Conservation (phyloP, 2,113 vertebrate species). For the Eretmochelys imbricata region DNA sequence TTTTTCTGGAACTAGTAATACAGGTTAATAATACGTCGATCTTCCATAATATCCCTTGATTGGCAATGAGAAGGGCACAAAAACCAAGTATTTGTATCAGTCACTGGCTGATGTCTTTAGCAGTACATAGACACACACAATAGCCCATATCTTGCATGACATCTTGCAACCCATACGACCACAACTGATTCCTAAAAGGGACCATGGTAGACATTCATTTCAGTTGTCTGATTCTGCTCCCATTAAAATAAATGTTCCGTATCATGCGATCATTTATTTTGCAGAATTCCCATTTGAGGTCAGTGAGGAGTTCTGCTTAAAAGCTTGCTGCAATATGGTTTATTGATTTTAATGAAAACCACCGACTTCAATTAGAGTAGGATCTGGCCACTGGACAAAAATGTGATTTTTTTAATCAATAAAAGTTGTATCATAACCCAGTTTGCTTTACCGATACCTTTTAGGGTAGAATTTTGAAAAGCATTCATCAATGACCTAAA, state of each 20-base stretch:
- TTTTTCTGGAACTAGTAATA: background rate
- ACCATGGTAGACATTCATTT: background rate
- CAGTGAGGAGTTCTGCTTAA: background rate
- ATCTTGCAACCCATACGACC: background rate
- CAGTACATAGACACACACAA: fast-evolving
- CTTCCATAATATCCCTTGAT: background rate
- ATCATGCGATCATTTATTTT: background rate
- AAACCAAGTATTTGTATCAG: background rate
- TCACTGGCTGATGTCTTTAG: background rate
- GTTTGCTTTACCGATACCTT: background rate
- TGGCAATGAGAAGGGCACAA: background rate
- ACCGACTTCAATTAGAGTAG: background rate
- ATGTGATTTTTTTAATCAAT: background rate
- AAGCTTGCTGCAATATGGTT: no score
- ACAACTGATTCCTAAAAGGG: background rate
- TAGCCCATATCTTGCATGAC: background rate
- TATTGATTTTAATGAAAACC: background rate
- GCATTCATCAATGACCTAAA: background rate
- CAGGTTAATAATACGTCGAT: background rate
- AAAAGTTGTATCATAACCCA: background rate
- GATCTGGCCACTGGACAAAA: background rate
- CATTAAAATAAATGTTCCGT: background rate
- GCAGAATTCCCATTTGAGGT: background rate
- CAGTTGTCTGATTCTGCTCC: background rate
- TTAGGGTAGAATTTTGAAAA: background rate